A percentile compares a stretch with the other conserved stretches of the same genome.
phyloP scores from a whole-genome alignment of 1,140 invertebrate species.

The Pseudoatta argentina region DNA sequence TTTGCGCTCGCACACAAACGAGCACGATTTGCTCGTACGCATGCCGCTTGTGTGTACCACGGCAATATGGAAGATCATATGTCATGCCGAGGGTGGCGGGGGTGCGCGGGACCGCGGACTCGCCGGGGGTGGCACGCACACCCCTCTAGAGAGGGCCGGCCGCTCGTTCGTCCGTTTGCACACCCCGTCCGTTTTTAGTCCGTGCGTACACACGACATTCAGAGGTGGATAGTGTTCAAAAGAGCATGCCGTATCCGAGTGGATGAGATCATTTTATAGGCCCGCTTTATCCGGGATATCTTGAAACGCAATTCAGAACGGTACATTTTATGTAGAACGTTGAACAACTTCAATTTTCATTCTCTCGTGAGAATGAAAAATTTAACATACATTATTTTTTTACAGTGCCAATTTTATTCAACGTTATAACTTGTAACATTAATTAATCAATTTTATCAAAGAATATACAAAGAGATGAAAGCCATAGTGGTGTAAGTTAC shows the following conservation, averaged over 20 bases:
- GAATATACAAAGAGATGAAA: not conserved
- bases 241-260: not conserved
- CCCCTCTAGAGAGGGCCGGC: constrained; percentile 49
- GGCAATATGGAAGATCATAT: constrained; percentile 84
- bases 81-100: constrained; percentile 78
- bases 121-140: constrained; percentile 65
- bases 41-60: constrained; percentile 73
- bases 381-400: not conserved
- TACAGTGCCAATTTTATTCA: not conserved
- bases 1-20: constrained; percentile 52
- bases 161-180: constrained; percentile 74
- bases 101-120: constrained; percentile 19
- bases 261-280: constrained; percentile 37
- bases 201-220: constrained; percentile 39
- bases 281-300: not conserved
- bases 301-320: not conserved
- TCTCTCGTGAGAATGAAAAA: not conserved
- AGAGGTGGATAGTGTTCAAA: constrained; percentile 25
- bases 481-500: no score
- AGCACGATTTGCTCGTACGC: constrained; percentile 52
- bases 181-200: constrained; percentile 64
- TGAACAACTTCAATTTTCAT: not conserved
- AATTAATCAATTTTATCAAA: not conserved
- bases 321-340: not conserved
- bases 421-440: not conserved